Evolutionary conservation across 2,888 invertebrate genomes (phyloP).

Genomic region (Stenodera caucasica): DNA sequence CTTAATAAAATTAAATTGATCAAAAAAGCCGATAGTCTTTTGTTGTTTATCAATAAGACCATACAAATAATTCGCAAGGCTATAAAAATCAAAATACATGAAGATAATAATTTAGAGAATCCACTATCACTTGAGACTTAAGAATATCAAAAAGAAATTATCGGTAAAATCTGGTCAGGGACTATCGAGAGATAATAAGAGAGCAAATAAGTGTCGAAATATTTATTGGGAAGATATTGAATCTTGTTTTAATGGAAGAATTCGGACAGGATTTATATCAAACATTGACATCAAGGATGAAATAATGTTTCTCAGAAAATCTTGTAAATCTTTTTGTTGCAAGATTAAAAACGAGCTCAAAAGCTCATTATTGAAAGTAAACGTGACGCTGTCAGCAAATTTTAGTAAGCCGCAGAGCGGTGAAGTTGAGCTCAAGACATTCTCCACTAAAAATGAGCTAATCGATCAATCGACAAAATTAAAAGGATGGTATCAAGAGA

Average conservation of each 20-base stretch:
- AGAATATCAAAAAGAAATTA: background rate
- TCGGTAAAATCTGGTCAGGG: background rate
- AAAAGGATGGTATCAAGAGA: slow-evolving; percentile 7
- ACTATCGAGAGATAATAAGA: too few relatives aligned
- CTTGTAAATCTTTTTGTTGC: slow-evolving; percentile 19
- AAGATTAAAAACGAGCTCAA: slow-evolving; percentile 20
- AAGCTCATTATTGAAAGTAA: slow-evolving; percentile 22
- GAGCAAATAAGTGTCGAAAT: background rate
- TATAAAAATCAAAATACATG: background rate
- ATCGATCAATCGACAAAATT: slow-evolving; percentile 18
- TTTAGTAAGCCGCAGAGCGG: slow-evolving; percentile 26
- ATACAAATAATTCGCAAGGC: too few relatives aligned
- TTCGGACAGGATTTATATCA: slow-evolving; percentile 13
- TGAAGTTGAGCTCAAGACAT: slow-evolving; percentile 5
- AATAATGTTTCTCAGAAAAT: slow-evolving; percentile 8
- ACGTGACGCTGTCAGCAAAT: slow-evolving; percentile 22
- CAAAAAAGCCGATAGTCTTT: too few relatives aligned
- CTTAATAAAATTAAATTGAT: too few relatives aligned
- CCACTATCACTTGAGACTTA: background rate
- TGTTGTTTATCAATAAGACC: too few relatives aligned
- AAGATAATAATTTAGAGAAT: background rate
- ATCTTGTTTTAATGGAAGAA: slow-evolving; percentile 13
- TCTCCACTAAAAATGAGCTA: background rate
- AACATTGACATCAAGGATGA: slow-evolving; percentile 13
- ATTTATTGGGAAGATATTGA: slow-evolving; percentile 11